Base-by-base conservation (phyloP, 2,888 invertebrate genomes). In the Acleris sparsana region DNA sequence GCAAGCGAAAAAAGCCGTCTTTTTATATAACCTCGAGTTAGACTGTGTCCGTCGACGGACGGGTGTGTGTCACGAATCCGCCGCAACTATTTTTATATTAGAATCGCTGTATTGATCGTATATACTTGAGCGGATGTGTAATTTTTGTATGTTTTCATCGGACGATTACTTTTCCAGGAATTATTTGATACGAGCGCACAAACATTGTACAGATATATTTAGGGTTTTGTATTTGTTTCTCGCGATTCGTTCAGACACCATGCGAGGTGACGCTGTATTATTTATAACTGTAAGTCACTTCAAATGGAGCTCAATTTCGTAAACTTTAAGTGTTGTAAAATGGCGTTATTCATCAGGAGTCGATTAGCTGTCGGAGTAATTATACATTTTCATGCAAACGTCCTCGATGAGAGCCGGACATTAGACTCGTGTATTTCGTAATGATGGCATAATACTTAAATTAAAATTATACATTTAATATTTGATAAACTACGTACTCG, bases 291-390 rank as follows among this genome's bases (percentile, higher is more conserved):
- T 90, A 88, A 87, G 84, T 87, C 85, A 92, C 85, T 91, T 91
- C 86, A 86, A 87, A 87, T 89, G 86, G 87, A 91, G 92, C 92
- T 92, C 92, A 92, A 92, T 89, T 89, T 89, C 83, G 79, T 89
- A 88, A 85, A 77, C 67, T 82, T 75, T 89, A 92, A 85, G 86
- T 89, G 86, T 79, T 86, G 80, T 89, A 86, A 84, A 83, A 79
- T 78, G 73, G 82, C 86, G 85, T 80, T 86, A 87, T 80, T 86
- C 84, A 72, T 74, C 69, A 70, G 81, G 75, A 74, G 86, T 85
- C 85, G 84, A 87, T 87, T 87, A 88, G 83, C 75, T 78, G 80
- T 79, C 80, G 68, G 72, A 71, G 75, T 79, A 72, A 74, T 80
- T 79, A 80, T 81, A 79, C 83, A 86, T 81, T 87, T 87, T 85